These are phyloP conservation scores for Romanomermis culicivorax DNA, from an alignment of 2,888 invertebrate species.

Conservation along the genomic window DNA sequence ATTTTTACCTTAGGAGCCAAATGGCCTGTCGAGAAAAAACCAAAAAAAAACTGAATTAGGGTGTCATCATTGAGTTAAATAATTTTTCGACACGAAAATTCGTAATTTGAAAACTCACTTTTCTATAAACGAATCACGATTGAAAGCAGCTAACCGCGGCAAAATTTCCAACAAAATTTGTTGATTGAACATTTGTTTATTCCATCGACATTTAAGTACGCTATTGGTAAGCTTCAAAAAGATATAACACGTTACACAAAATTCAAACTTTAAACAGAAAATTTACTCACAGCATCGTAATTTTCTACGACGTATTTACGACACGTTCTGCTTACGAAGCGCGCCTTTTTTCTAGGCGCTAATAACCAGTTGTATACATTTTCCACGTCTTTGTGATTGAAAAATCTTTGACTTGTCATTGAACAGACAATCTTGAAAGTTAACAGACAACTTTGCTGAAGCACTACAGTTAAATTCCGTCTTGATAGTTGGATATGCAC, in stretches of 20 bases:
- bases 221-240: background rate
- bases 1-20: no score
- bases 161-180: conserved; percentile 62
- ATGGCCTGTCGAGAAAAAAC: no score
- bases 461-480: no score
- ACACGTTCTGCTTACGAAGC: conserved; percentile 69
- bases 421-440: no score
- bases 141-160: conserved; percentile 79
- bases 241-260: background rate
- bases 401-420: background rate
- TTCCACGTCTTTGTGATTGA: conserved; percentile 4
- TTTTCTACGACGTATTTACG: conserved; percentile 56
- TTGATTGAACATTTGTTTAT: conserved; percentile 58
- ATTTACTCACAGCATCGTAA: conserved; percentile 49
- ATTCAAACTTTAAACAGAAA: conserved; percentile 1
- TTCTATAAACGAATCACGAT: conserved; percentile 53
- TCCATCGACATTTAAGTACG: conserved; percentile 44
- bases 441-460: no score
- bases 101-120: conserved; percentile 32
- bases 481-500: no score
- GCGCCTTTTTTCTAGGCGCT: conserved; percentile 29
- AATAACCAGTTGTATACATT: conserved; percentile 20
- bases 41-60: no score
- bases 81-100: no score
- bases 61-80: no score